Base-by-base conservation (phyloP, 1,140 invertebrate species). In the Drosophila arizonae region DNA sequence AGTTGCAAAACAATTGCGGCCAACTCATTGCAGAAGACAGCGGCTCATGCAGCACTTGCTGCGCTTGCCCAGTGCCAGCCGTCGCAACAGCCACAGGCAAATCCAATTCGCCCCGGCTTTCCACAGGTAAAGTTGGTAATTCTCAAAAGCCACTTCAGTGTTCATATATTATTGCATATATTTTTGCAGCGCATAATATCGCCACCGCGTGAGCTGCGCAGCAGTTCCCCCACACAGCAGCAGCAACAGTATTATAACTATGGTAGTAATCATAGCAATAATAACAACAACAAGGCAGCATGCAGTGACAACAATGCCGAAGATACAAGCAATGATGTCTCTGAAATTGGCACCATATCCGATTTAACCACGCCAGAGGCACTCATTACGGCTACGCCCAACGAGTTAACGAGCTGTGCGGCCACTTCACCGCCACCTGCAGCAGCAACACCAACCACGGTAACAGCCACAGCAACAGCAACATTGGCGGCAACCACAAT, bases 101-200 rank as follows among this genome's bases (percentile, higher is more conserved):
- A 95, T 90, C 93, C 94, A 45, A 94, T 95, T 46, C 92, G 95
- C 72, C 95, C 95, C 33, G 95, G 95, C 33, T 96, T 96, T 92
- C 95, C 95, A 55, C 95, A 95, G 90, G 93, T 91, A 76, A 6
- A 28, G 6, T 13, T 11, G 1, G 4, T 26, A 28, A 3, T 45
- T 45, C 30, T 26, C 1, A 43, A 8, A 33, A 15, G 1, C 11
- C 21, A 11, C 4, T 46, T 26, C 8, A 6, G 15, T 43, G 52
- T 46, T 17, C 17, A 51, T 24, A 2, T 24, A 24, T 24, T 24
- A 45, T 61, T 24, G 33, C 51, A 33, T 43, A 33, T 24, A 3
- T 33, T n/a, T 33, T 72, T 46, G 0, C 33, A 91, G 90, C 86
- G 90, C 39, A 91, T 91, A 36, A 79, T 90, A 21, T 91, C 89